Percentiles rank a stretch among this genome's conserved stretches.
Conservation (phyloP, 2,888 invertebrate species). For the Leucophenga montana region DNA sequence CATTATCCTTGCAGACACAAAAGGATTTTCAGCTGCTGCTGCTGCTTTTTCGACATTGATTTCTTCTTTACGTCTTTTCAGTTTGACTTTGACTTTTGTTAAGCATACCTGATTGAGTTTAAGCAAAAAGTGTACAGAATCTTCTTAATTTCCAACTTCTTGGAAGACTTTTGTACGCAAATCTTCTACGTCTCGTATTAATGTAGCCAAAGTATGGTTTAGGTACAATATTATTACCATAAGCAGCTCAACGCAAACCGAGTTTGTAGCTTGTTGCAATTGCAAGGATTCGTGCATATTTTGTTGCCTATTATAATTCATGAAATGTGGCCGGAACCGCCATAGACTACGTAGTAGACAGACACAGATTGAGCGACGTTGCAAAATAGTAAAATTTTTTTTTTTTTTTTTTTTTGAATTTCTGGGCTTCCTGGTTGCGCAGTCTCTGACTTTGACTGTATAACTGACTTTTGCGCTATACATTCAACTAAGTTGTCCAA, state of each 20-base stretch:
- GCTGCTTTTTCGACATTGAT: slow-evolving; percentile 16
- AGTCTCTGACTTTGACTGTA: not conserved
- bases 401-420: not conserved
- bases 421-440: not conserved
- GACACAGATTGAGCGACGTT: slow-evolving; percentile 10
- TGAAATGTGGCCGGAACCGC: slow-evolving; percentile 49
- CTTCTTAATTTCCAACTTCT: slow-evolving; percentile 4
- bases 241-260: slow-evolving; percentile 27
- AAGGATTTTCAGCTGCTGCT: slow-evolving; percentile 17
- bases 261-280: slow-evolving; percentile 1
- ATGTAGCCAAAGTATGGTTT: not conserved
- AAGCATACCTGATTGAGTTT: not conserved
- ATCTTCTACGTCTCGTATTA: slow-evolving; percentile 17
- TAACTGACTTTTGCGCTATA: not conserved
- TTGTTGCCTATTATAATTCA: slow-evolving; percentile 58
- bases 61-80: not conserved
- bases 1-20: slow-evolving; percentile 24
- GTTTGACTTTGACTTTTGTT: slow-evolving; percentile 18
- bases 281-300: slow-evolving; percentile 37
- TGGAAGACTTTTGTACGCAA: not conserved
- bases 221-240: slow-evolving; percentile 19
- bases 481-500: not conserved
- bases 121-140: not conserved
- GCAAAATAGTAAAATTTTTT: slow-evolving; percentile 18
- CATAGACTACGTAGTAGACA: slow-evolving; percentile 2